Conservation (phyloP, 1,140 invertebrate genomes). For the Papilio xuthus region DNA sequence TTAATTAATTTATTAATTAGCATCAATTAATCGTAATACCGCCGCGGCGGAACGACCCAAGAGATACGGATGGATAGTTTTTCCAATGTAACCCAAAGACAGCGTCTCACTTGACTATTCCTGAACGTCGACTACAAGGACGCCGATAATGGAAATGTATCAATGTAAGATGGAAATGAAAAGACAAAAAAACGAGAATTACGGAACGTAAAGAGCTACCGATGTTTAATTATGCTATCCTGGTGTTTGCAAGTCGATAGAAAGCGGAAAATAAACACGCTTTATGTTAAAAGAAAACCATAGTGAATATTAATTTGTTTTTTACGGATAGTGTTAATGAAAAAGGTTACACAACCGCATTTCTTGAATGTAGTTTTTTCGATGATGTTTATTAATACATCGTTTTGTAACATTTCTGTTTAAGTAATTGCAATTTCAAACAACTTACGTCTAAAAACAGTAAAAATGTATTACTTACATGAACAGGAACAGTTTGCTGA, state of each 20-base stretch:
- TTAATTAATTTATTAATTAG: conserved; percentile 79
- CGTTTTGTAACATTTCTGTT: not conserved
- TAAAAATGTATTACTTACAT: not conserved
- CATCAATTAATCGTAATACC: conserved; percentile 72
- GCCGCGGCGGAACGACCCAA: conserved; percentile 48
- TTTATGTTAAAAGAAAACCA: not conserved
- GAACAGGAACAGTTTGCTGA: not conserved
- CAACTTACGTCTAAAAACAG: not conserved
- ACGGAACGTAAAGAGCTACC: not conserved
- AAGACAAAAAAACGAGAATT: not conserved
- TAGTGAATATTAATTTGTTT: not conserved
- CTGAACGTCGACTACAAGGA: conserved; percentile 50
- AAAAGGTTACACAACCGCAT: not conserved
- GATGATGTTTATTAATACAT: not conserved
- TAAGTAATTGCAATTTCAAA: not conserved
- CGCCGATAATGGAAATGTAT: conserved; percentile 46
- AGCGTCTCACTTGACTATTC: conserved; percentile 53
- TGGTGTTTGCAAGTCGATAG: not conserved
- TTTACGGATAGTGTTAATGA: not conserved
- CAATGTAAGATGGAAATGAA: not conserved
- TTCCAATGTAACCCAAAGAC: conserved; percentile 51
- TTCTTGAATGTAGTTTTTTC: not conserved
- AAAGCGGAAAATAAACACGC: not conserved
- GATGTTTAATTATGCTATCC: not conserved
- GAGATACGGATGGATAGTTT: conserved; percentile 60